Conservation (phyloP, 2,113 vertebrate genomes). For the Etheostoma spectabile region DNA sequence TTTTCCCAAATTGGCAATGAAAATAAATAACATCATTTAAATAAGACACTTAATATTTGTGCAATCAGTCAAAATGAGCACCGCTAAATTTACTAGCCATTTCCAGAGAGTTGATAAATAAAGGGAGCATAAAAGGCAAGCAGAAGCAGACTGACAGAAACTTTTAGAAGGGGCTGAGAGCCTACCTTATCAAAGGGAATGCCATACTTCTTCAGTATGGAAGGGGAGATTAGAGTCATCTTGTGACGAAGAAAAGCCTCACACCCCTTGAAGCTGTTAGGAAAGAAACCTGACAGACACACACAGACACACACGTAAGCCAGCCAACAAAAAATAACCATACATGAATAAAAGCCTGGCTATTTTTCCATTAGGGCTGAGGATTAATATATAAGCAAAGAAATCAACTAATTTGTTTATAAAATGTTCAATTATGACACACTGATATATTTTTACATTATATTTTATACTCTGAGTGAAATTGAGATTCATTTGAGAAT, state of each 20-base stretch:
- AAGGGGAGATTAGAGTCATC: conserved; percentile 98
- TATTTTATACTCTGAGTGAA: not conserved
- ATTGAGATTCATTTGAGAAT: not conserved
- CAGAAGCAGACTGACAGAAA: not conserved
- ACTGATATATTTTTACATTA: too few relatives aligned
- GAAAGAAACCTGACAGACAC: conserved; percentile 91
- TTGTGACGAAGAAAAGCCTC: conserved; percentile 98
- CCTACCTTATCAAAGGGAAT: conserved; percentile 98
- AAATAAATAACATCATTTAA: not conserved
- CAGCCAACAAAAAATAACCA: not conserved
- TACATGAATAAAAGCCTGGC: not conserved
- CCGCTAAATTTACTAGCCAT: conserved; percentile 2
- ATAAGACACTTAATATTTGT: conserved; percentile 3
- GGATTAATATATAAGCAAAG: not conserved
- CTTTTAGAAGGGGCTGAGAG: conserved; percentile 15
- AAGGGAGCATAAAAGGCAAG: not conserved
- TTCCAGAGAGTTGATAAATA: conserved; percentile 41
- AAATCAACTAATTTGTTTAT: not conserved
- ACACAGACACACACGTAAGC: not conserved
- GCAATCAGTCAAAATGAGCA: conserved; percentile 13
- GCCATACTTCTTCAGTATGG: conserved; percentile 94
- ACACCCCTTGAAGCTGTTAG: conserved; percentile 93
- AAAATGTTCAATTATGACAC: not conserved
- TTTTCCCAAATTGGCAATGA: not conserved
- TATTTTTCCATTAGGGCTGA: not conserved